Percentiles rank a stretch among this genome's conserved stretches.
Conservation (phyloP, 2,888 invertebrate genomes). For the Plebejus melissa region DNA sequence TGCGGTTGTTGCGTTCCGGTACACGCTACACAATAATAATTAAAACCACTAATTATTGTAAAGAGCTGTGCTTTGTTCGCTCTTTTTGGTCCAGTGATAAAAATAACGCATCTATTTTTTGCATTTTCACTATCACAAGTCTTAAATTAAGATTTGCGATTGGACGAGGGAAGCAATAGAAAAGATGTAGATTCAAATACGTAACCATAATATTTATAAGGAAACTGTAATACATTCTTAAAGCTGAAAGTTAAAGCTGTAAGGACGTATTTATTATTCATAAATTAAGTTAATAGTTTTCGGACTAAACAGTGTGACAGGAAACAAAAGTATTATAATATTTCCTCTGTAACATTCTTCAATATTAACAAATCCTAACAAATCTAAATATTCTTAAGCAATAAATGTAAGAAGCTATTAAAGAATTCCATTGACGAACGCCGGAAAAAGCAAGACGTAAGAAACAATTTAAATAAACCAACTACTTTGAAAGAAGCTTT, state of each 20-base stretch:
- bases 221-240: neutral
- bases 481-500: neutral
- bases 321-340: neutral
- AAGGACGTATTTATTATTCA: no score
- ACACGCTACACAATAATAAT: constrained; percentile 53
- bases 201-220: no score
- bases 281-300: neutral
- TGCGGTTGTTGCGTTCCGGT: constrained; percentile 54
- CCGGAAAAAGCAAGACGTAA: neutral
- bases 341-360: neutral
- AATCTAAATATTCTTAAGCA: neutral
- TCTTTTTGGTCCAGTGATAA: neutral
- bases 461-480: neutral
- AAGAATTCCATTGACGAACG: neutral
- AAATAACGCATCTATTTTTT: neutral
- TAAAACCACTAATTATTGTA: constrained; percentile 58
- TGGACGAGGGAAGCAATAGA: no score
- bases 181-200: no score
- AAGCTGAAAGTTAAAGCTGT: neutral
- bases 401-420: neutral
- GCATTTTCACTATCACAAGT: neutral
- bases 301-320: neutral
- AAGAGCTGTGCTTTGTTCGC: constrained; percentile 31
- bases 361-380: neutral
- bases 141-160: neutral